Conservation (phyloP, 2,888 invertebrate genomes). For the Drosophila nr. perissopoda region DNA sequence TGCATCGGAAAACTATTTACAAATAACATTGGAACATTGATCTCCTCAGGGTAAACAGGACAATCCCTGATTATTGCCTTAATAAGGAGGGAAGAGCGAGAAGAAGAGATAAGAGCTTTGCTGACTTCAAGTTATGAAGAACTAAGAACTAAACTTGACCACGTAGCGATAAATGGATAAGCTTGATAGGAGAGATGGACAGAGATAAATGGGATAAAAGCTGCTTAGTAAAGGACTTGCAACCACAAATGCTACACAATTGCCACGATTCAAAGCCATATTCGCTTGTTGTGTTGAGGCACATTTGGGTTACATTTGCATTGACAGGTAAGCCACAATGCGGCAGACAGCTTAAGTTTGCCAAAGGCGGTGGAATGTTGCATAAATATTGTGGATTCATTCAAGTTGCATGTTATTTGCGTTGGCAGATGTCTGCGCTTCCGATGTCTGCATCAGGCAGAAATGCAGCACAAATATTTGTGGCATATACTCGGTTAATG, state of each 20-base stretch:
- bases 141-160: neutral
- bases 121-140: neutral
- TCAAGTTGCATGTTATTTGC: slow-evolving; percentile 19
- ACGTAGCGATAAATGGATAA: neutral
- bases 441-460: slow-evolving; percentile 37
- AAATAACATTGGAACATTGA: neutral
- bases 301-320: slow-evolving; percentile 1
- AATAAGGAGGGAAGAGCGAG: neutral
- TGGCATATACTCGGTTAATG: slow-evolving; percentile 37
- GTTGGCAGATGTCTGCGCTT: slow-evolving; percentile 9
- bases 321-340: slow-evolving; percentile 11
- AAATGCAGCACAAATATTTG: slow-evolving; percentile 46
- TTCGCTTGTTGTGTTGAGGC: slow-evolving; percentile 6
- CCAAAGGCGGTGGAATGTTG: slow-evolving; percentile 11
- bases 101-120: neutral
- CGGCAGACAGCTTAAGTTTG: slow-evolving; percentile 7
- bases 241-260: slow-evolving; percentile 12
- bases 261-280: slow-evolving; percentile 9
- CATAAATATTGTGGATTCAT: slow-evolving; percentile 25
- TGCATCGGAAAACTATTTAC: neutral
- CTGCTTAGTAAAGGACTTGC: neutral
- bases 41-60: neutral
- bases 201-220: neutral
- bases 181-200: neutral
- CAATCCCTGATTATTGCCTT: neutral